These are phyloP conservation scores for Octodon degus DNA, from an alignment of 2,113 vertebrate species.

Conservation along the genomic window DNA sequence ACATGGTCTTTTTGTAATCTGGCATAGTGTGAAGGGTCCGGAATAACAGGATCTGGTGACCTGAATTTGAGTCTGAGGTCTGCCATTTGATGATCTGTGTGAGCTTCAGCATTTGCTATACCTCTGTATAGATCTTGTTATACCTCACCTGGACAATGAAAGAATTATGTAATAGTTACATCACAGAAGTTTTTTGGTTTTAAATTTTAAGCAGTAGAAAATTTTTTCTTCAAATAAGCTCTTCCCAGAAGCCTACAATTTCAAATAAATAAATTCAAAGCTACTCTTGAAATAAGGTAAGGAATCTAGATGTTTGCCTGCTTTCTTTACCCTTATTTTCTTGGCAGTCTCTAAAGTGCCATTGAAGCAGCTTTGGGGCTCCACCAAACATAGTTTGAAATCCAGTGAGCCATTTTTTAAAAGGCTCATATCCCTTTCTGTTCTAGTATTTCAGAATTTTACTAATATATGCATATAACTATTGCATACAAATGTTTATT, in stretches of 20 bases:
- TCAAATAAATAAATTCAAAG: conserved; percentile 36
- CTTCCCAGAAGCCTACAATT: conserved; percentile 36
- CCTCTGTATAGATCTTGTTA: not conserved
- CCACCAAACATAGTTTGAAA: not conserved
- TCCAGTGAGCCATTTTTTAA: not conserved
- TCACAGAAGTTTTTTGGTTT: not conserved
- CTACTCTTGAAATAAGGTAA: conserved; percentile 30
- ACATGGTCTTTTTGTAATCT: not conserved
- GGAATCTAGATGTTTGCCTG: not conserved
- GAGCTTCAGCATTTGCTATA: not conserved
- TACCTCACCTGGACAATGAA: not conserved
- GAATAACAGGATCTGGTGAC: not conserved
- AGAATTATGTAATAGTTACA: not conserved
- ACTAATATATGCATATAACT: conserved; percentile 47
- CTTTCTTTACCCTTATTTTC: conserved; percentile 37
- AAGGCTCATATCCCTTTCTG: conserved; percentile 5
- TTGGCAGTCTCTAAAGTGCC: not conserved
- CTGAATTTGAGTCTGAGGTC: conserved; percentile 7
- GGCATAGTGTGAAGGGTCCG: not conserved
- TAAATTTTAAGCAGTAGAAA: conserved; percentile 54
- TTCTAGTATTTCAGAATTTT: conserved; percentile 25
- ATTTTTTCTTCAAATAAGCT: conserved; percentile 61
- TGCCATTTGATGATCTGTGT: not conserved
- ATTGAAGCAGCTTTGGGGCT: not conserved
- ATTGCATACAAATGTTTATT: conserved; percentile 38